phyloP scores from a whole-genome alignment of 2,797 vertebrate genomes.

The Numenius phaeopus region DNA sequence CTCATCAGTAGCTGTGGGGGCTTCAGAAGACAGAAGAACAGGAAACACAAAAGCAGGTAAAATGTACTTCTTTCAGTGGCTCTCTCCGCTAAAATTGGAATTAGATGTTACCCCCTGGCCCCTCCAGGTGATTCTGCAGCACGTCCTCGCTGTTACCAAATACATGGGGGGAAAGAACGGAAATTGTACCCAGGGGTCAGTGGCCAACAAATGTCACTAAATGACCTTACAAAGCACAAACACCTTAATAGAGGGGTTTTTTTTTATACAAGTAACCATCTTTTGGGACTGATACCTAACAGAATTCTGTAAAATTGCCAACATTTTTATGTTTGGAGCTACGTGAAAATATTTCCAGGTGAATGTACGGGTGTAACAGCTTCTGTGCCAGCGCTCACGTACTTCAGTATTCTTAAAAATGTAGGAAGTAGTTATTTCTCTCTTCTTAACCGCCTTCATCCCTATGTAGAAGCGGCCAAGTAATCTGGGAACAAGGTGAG shows the following conservation, averaged over 20 bases:
- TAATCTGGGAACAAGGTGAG: not conserved
- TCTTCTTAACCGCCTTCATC: not conserved
- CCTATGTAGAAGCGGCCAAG: not conserved
- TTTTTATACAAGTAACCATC: not conserved
- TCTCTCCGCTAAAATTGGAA: not conserved
- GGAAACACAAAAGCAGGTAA: not conserved
- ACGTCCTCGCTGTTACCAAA: not conserved
- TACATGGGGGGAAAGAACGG: not conserved
- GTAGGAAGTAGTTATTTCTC: not conserved
- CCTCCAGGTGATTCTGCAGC: not conserved
- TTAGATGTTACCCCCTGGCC: not conserved
- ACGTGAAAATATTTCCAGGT: constrained; percentile 35
- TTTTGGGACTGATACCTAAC: not conserved
- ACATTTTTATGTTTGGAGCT: constrained; percentile 1
- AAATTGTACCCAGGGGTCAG: not conserved
- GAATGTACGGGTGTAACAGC: constrained; percentile 39
- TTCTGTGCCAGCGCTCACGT: constrained; percentile 4
- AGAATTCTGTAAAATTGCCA: not conserved
- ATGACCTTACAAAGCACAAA: not conserved
- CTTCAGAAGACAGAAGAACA: not conserved
- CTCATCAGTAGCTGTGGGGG: not conserved
- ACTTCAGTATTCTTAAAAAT: not conserved
- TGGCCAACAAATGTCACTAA: not conserved
- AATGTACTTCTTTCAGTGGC: not conserved
- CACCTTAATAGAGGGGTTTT: fast-evolving